Evolutionary conservation across 2,113 vertebrate genomes (phyloP), one percentile per base, ranked within the genome.

Genomic region (Xerus inauris): DNA sequence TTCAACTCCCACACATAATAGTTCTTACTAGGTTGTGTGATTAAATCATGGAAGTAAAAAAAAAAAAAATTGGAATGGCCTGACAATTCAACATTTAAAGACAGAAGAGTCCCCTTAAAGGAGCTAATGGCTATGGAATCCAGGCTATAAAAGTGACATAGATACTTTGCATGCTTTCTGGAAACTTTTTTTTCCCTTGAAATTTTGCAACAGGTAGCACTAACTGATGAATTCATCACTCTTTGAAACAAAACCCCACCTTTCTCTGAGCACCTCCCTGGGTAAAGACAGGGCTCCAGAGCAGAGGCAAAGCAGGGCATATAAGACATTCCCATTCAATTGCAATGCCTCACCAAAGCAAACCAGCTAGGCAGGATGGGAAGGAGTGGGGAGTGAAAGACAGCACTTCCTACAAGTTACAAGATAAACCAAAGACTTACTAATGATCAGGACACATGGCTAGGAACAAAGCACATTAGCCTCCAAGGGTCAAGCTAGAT

Each of bases 1-100:
- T 57, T 97, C 35, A 86, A 19, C 83, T 85, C 14, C 64, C 40
- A 96, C 73, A 96, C 80, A 30, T 81, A 65, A 87, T 16, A 96
- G 13, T 83, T 91, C 64, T 81, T 84, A 73, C 69, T 62, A 62
- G 38, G 80, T 80, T 86, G 81, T 95, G 9, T 24, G 38, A 77
- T 64, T 87, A 87, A 94, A 64, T 28, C n/a, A 75, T 3, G 3
- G 14, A 24, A 79, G 16, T 67, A 89, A 88, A 81, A 20, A 51
- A 49, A 59, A 51, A 57, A 51, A 49, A 59, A 51, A 57, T 22
- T 80, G 67, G 92, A 65, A 94, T 86, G 40, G n/a, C 40, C 73
- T 69, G 64, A 87, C 14, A 71, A 73, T 16, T 69, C 81, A 73
- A 79, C 13, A 77, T 49, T n/a, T 69, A 51, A 16, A 90, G 69